Conservation (phyloP, 2,113 vertebrate genomes). For the Hypanus sabinus region DNA sequence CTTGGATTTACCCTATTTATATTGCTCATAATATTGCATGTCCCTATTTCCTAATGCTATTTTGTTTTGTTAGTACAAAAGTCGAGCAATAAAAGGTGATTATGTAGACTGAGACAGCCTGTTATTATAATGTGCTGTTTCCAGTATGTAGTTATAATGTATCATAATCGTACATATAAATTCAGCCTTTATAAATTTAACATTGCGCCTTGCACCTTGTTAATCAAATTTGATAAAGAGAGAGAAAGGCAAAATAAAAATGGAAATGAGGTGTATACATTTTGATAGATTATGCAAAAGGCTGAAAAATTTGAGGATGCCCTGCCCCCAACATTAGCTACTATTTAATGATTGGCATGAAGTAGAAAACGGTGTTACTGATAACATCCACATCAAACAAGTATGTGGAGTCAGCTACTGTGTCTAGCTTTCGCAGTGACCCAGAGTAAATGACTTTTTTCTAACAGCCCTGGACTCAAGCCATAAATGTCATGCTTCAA, state of each 20-base stretch:
- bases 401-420: slow-evolving; percentile 8
- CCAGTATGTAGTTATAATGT: no score
- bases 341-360: slow-evolving; percentile 1
- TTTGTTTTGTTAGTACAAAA: not conserved
- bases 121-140: not conserved
- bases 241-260: not conserved
- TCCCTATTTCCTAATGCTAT: not conserved
- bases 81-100: not conserved
- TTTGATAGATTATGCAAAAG: not conserved
- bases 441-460: slow-evolving; percentile 20
- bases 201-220: not conserved
- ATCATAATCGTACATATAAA: no score
- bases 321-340: not conserved
- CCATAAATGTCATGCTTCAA: slow-evolving; percentile 31
- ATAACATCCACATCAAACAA: slow-evolving; percentile 31
- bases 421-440: slow-evolving; percentile 22
- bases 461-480: slow-evolving; percentile 25
- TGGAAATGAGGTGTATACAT: not conserved
- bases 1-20: no score
- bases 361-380: slow-evolving; percentile 15
- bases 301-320: not conserved
- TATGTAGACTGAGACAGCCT: not conserved
- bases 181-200: not conserved
- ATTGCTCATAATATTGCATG: no score
- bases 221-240: slow-evolving; percentile 17